Base-by-base conservation (phyloP, 2,113 vertebrate species). In the Oceanites oceanicus region DNA sequence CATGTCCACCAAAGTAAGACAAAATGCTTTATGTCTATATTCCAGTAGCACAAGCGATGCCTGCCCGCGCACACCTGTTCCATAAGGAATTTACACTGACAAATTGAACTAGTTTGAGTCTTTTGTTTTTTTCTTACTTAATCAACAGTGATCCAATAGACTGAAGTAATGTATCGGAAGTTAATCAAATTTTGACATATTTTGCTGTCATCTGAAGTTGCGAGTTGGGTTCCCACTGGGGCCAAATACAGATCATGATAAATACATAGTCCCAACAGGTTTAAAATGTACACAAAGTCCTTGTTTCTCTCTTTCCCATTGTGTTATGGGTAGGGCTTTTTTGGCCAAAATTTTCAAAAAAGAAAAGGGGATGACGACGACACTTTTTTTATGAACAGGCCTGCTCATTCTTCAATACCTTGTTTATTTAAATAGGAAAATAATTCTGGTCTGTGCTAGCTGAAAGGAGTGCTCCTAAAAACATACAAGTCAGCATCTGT, bases 1-100 rank as follows among this genome's bases (percentile, higher is more conserved):
- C 29, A 97, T 99, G 67, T 98, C 99, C 68, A 99, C 99, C 53
- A 99, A 99, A 98, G 99, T 99, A 91, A 98, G 97, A 47, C 17
- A 16, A 1, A 34, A 4, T 3, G 4, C 44, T 18, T 44, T 20
- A 0, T 1, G 3, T 20, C 23, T 12, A 2, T 29, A 2, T 38
- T 38, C 42, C 50, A 3, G 32, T 6, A 58, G 34, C n/a, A 9
- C 21, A 2, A 49, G 65, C 9, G 7, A 36, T 1, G 8, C 12
- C 1, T 32, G 30, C 22, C 42, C 19, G 34, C 1, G 3, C 29
- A 3, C 1, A 4, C 40, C 50, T 66, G 23, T 7, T n/a, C 25
- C 0, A 0, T 1, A 34, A 19, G 0, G 14, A n/a, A 21, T 1
- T 18, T 20, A 12, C 18, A 0, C 50, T 21, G 44, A 72, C 53